Percentiles rank a stretch among this genome's conserved stretches.
phyloP scores from a whole-genome alignment of 2,888 invertebrate genomes.

The Drosophila helvetica region DNA sequence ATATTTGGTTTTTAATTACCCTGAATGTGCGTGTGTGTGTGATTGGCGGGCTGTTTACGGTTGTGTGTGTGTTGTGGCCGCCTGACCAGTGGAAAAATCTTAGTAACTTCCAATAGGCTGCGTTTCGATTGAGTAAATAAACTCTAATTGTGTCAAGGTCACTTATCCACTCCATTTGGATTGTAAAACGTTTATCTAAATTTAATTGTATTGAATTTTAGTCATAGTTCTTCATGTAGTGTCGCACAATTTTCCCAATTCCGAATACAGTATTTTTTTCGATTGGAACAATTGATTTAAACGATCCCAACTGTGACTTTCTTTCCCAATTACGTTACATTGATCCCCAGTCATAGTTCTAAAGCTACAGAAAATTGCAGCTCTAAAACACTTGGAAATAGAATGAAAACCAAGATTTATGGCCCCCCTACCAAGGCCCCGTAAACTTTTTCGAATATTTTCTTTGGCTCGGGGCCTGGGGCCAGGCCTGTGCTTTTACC shows the following conservation, averaged over 20 bases:
- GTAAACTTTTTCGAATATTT: not conserved
- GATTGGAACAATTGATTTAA: too few relatives aligned
- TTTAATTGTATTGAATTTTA: not conserved
- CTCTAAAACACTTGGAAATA: not conserved
- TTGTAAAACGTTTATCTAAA: constrained; percentile 25
- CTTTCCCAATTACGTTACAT: not conserved
- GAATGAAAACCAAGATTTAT: constrained; percentile 14
- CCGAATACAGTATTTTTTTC: not conserved
- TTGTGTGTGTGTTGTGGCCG: too few relatives aligned
- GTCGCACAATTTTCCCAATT: constrained; percentile 3
- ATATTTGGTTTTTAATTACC: constrained; percentile 33
- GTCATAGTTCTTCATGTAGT: not conserved
- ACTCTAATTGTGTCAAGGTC: constrained; percentile 67
- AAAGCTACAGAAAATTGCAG: not conserved
- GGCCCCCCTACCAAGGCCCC: not conserved
- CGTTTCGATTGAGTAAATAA: constrained; percentile 50
- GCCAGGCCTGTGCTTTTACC: not conserved
- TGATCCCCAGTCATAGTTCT: not conserved
- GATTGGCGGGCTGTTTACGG: not conserved
- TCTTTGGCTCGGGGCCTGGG: not conserved
- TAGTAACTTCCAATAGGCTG: constrained; percentile 7
- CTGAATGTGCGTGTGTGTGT: constrained; percentile 17
- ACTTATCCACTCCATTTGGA: constrained; percentile 40
- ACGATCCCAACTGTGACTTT: not conserved
- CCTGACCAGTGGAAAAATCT: too few relatives aligned